phyloP scores from a whole-genome alignment of 1,140 invertebrate genomes.

The Ceratina calcarata region DNA sequence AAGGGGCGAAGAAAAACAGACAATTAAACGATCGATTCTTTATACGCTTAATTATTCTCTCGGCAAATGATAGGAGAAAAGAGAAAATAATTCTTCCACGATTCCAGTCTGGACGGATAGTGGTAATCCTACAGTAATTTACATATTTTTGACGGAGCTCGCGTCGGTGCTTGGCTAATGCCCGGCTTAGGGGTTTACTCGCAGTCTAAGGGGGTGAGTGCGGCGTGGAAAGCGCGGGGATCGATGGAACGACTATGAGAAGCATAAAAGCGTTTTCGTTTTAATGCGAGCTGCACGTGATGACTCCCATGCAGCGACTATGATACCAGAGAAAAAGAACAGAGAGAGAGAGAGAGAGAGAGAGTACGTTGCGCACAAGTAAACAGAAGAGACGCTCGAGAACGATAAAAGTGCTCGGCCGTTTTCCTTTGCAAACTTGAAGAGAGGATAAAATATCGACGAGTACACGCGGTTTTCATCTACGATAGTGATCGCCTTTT shows the following conservation, averaged over 20 bases:
- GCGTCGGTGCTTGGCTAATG: too few relatives aligned
- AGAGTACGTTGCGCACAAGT: neutral
- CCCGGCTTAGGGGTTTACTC: too few relatives aligned
- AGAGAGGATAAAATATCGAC: neutral
- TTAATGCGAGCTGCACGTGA: slow-evolving; percentile 69
- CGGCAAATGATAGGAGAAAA: neutral
- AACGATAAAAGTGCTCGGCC: slow-evolving; percentile 2
- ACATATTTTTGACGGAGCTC: slow-evolving; percentile 26
- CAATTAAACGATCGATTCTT: too few relatives aligned
- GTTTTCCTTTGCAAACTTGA: slow-evolving; percentile 13
- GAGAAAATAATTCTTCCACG: neutral
- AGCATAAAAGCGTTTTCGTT: slow-evolving; percentile 73
- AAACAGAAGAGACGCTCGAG: neutral
- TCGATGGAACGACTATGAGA: slow-evolving; percentile 68
- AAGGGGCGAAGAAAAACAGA: too few relatives aligned
- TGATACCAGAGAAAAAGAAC: neutral
- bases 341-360: neutral
- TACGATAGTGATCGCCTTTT: neutral
- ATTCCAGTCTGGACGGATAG: slow-evolving; percentile 13
- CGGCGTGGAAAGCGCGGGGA: slow-evolving; percentile 51
- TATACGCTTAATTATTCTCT: neutral
- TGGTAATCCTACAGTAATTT: slow-evolving; percentile 20
- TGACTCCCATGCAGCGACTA: slow-evolving; percentile 62
- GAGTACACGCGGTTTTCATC: neutral
- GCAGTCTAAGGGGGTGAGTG: neutral